Conservation (phyloP, 1,140 invertebrate genomes). For the Ips typographus region DNA sequence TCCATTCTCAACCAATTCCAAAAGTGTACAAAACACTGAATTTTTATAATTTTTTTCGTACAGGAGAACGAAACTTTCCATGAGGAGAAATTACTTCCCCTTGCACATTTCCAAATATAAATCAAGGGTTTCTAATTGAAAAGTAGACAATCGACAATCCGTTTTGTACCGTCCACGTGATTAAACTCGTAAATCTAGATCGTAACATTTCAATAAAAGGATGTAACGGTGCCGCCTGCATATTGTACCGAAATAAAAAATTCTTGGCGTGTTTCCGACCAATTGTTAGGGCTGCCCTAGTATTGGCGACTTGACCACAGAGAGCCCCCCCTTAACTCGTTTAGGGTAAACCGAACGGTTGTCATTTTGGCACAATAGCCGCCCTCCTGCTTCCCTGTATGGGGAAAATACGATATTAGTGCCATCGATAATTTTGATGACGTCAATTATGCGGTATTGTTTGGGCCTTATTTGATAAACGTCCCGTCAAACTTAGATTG, state of each 20-base stretch:
- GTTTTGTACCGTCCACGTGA: constrained; percentile 10
- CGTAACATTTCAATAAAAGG: constrained; percentile 13
- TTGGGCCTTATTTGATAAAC: no score
- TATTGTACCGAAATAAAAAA: constrained; percentile 8
- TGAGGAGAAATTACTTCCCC: no score
- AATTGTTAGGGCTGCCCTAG: not conserved
- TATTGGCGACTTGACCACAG: constrained; percentile 1
- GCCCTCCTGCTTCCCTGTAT: not conserved
- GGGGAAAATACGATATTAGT: no score
- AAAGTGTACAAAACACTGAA: no score
- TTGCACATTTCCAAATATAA: not conserved
- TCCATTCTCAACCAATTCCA: no score
- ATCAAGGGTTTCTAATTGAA: not conserved
- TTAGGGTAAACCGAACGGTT: constrained; percentile 7
- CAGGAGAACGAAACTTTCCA: no score
- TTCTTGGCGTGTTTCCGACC: constrained; percentile 11
- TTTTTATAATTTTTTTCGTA: no score
- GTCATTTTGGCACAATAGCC: constrained; percentile 3
- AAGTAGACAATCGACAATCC: constrained; percentile 9
- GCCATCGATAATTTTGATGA: no score
- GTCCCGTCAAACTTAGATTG: no score
- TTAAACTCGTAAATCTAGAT: constrained; percentile 11
- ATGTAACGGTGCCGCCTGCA: not conserved
- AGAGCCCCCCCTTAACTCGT: not conserved
- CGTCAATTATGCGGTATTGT: no score